Conservation (phyloP, 2,113 vertebrate genomes). For the Saguinus midas region DNA sequence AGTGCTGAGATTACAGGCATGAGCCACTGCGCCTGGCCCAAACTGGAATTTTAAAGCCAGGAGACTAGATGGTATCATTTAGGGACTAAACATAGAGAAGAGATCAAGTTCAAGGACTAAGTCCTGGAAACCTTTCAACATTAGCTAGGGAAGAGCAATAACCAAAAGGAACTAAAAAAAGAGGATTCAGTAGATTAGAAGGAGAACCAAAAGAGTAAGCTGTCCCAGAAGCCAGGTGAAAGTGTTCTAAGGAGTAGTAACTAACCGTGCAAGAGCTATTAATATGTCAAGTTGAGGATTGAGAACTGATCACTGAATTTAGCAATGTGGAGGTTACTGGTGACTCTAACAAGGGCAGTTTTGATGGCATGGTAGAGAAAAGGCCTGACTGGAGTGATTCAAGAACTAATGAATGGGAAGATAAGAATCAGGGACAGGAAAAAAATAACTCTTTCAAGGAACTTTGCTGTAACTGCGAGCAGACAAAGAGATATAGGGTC, state of each 20-base stretch:
- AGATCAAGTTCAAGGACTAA: background rate
- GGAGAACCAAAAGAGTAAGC: background rate
- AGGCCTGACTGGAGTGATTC: background rate
- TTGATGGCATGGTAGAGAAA: background rate
- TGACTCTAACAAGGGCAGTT: background rate
- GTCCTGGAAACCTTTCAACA: background rate
- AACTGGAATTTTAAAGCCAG: conserved; percentile 10
- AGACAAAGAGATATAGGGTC: background rate
- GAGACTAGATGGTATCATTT: background rate
- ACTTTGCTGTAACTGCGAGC: background rate
- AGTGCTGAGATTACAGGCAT: too few species aligned
- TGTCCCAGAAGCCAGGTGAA: background rate
- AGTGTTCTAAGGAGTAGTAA: background rate
- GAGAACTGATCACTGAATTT: background rate
- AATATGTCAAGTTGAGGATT: background rate
- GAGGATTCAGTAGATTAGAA: background rate
- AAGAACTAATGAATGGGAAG: background rate
- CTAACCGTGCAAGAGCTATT: background rate
- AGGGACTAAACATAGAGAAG: background rate
- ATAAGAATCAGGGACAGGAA: background rate
- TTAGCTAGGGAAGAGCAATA: background rate
- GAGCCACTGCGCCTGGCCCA: background rate
- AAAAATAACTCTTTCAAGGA: conserved; percentile 8
- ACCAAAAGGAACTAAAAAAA: background rate
- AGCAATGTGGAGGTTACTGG: background rate